phyloP scores from a whole-genome alignment of 2,888 invertebrate species.

The Dicyrtoma fusca region DNA sequence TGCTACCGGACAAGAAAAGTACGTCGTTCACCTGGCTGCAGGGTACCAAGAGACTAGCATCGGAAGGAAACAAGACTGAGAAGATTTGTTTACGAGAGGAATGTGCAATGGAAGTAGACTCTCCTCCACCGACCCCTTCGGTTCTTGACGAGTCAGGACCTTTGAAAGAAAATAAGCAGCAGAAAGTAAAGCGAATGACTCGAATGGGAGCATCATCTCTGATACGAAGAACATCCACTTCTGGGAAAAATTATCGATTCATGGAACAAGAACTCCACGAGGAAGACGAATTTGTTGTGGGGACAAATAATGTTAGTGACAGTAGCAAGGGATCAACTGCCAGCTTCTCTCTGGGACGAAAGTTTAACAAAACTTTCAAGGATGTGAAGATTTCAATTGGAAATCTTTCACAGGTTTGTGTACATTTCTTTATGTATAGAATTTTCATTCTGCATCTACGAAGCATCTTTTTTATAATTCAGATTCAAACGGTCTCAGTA shows the following conservation, averaged over 20 bases:
- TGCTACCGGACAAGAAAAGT: conserved; percentile 56
- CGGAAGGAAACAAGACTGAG: conserved; percentile 3
- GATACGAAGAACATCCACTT: conserved; percentile 22
- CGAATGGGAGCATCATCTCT: conserved; percentile 35
- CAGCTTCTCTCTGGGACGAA: conserved; percentile 39
- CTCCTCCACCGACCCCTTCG: neutral
- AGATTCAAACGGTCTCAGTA: too few species aligned
- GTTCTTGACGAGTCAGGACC: neutral
- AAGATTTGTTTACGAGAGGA: conserved; percentile 14
- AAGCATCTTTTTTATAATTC: too few species aligned
- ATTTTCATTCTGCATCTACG: conserved; percentile 30
- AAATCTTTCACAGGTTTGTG: conserved; percentile 54
- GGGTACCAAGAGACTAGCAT: conserved; percentile 34
- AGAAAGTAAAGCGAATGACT: conserved; percentile 31
- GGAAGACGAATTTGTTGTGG: conserved; percentile 25
- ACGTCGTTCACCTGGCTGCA: conserved; percentile 56
- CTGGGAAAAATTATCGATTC: conserved; percentile 15
- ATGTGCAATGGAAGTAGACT: conserved; percentile 24
- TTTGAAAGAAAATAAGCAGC: conserved; percentile 22
- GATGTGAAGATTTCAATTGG: conserved; percentile 53
- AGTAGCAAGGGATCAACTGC: conserved; percentile 30
- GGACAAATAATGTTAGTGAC: conserved; percentile 19
- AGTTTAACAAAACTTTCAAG: conserved; percentile 52
- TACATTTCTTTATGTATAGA: neutral
- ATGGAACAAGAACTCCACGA: conserved; percentile 35